phyloP scores from a whole-genome alignment of 2,113 vertebrate genomes.

The Xyliphius kryptos region DNA sequence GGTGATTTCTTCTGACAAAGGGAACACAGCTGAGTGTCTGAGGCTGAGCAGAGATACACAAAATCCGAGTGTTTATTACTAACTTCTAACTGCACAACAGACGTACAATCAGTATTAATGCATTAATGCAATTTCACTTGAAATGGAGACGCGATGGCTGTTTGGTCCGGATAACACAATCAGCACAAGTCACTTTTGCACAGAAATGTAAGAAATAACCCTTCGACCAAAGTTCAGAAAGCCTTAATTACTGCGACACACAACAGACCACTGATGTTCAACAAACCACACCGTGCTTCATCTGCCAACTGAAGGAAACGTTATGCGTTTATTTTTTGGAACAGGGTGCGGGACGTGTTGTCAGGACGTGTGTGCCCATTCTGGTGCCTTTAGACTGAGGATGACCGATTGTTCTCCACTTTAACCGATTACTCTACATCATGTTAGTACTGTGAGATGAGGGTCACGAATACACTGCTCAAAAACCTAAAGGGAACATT shows the following conservation, averaged over 20 bases:
- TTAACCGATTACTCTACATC: conserved; percentile 5
- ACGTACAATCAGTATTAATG: conserved; percentile 32
- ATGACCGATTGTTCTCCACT: conserved; percentile 3
- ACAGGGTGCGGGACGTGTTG: conserved; percentile 1
- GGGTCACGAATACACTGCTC: too few relatives aligned
- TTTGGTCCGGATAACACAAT: conserved; percentile 15
- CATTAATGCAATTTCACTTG: conserved; percentile 23
- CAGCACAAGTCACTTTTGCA: conserved; percentile 39
- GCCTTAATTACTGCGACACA: background rate
- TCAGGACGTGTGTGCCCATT: conserved; percentile 7
- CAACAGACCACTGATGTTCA: background rate
- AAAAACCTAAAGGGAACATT: too few relatives aligned
- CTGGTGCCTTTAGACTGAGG: conserved; percentile 31
- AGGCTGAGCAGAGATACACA: background rate
- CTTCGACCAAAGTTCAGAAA: background rate
- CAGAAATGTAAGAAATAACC: conserved; percentile 7
- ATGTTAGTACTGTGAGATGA: background rate
- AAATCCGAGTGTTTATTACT: background rate
- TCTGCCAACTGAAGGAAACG: background rate
- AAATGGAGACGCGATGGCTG: conserved; percentile 20
- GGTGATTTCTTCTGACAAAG: too few relatives aligned
- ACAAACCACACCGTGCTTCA: background rate
- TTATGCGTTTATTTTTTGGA: background rate
- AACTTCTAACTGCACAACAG: conserved; percentile 13
- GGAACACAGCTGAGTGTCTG: too few relatives aligned